Percentiles rank a stretch among this genome's conserved stretches.
These are phyloP conservation scores for Athalia cordata DNA, from an alignment of 2,888 invertebrate species.

Conservation along the genomic window DNA sequence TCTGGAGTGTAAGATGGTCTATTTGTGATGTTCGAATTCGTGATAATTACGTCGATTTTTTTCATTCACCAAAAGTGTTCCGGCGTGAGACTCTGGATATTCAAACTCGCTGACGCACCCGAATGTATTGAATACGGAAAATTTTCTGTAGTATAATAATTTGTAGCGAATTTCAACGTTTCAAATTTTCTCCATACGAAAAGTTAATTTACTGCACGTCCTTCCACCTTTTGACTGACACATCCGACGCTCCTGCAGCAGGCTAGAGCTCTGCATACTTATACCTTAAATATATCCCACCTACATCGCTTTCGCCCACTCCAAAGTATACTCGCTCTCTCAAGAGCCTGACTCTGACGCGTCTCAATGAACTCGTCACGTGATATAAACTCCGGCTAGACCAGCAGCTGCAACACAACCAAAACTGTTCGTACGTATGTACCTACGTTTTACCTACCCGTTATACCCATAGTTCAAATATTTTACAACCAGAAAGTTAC, in stretches of 20 bases:
- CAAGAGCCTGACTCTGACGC: slow-evolving; percentile 44
- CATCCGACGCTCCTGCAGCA: slow-evolving; percentile 33
- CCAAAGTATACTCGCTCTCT: slow-evolving; percentile 31
- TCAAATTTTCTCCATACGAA: slow-evolving; percentile 38
- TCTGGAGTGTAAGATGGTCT: too few species aligned
- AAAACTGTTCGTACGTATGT: neutral
- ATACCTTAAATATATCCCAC: neutral
- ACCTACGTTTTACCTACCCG: slow-evolving; percentile 9
- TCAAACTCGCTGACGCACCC: too few species aligned
- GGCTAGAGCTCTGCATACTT: slow-evolving; percentile 6
- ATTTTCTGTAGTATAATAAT: neutral
- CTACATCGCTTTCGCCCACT: slow-evolving; percentile 30
- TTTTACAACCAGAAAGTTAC: neutral
- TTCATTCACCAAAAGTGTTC: too few species aligned
- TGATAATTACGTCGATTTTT: too few species aligned
- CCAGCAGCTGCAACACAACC: slow-evolving; percentile 20
- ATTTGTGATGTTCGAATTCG: too few species aligned
- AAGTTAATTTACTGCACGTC: slow-evolving; percentile 44
- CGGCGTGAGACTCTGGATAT: too few species aligned
- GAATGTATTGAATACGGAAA: too few species aligned
- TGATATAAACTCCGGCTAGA: slow-evolving; percentile 35
- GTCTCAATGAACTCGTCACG: slow-evolving; percentile 44
- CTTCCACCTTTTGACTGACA: slow-evolving; percentile 44
- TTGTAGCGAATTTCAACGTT: slow-evolving; percentile 21
- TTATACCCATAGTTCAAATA: neutral